A percentile compares a stretch with the other conserved stretches of the same genome.
Conservation (phyloP, 2,888 invertebrate genomes). For the Microchrysa polita region DNA sequence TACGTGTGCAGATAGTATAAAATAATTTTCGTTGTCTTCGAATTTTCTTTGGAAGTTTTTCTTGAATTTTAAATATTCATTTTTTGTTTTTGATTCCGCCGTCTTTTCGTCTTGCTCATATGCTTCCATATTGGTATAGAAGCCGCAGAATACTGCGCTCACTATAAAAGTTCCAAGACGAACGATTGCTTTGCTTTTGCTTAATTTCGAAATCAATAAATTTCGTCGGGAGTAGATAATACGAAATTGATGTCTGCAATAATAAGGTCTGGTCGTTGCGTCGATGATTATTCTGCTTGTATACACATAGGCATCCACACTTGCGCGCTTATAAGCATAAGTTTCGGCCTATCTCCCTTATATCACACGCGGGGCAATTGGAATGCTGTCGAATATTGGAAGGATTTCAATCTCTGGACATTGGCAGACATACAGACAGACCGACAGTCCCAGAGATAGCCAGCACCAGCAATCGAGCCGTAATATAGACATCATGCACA, state of each 20-base stretch:
- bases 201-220: conserved; percentile 37
- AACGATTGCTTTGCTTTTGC: no score
- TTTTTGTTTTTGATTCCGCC: background rate
- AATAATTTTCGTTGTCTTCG: conserved; percentile 6
- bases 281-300: no score
- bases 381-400: background rate
- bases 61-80: background rate
- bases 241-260: conserved; percentile 28
- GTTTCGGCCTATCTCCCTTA: no score
- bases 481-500: no score
- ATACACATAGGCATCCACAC: no score
- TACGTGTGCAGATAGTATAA: conserved; percentile 1
- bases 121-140: background rate
- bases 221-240: conserved; percentile 38
- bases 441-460: no score
- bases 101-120: background rate
- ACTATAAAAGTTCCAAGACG: conserved; percentile 11
- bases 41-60: conserved; percentile 27
- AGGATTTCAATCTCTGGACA: conserved; percentile 14
- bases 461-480: no score
- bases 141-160: background rate
- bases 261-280: no score
- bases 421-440: conserved; percentile 1
- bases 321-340: no score
- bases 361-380: no score